These are phyloP conservation scores for Antheraea pernyi DNA, from an alignment of 1,140 invertebrate genomes.

Conservation along the genomic window DNA sequence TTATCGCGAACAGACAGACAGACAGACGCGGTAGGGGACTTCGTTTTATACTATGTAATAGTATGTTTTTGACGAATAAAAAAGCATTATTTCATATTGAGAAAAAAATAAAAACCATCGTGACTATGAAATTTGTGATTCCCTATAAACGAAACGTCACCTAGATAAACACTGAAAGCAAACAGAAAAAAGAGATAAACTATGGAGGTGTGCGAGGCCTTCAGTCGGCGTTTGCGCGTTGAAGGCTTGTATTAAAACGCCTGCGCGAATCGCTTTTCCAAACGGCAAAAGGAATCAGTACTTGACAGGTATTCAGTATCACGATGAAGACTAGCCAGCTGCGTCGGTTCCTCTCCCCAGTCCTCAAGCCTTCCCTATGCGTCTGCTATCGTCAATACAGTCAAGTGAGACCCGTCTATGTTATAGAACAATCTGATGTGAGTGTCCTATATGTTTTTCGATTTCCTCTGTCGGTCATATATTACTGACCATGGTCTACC, in stretches of 20 bases:
- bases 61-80: no score
- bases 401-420: slow-evolving; percentile 72
- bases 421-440: slow-evolving; percentile 62
- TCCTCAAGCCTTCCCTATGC: slow-evolving; percentile 39
- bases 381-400: slow-evolving; percentile 59
- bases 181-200: slow-evolving; percentile 47
- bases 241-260: slow-evolving; percentile 32
- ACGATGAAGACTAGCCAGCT: slow-evolving; percentile 62
- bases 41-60: no score
- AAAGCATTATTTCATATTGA: neutral
- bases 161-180: slow-evolving; percentile 52
- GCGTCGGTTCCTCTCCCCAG: slow-evolving; percentile 45
- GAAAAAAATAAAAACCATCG: neutral
- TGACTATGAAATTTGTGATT: neutral
- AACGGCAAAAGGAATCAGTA: slow-evolving; percentile 23
- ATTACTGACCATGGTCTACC: neutral
- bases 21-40: no score
- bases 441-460: slow-evolving; percentile 50
- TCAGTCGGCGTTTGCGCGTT: slow-evolving; percentile 67
- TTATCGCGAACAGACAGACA: no score
- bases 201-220: slow-evolving; percentile 34
- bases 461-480: neutral
- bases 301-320: slow-evolving; percentile 7
- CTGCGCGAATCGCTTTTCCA: slow-evolving; percentile 29
- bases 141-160: slow-evolving; percentile 3